These are phyloP conservation scores for Oscarella lobularis DNA, from an alignment of 37 sponge, comb jelly and placozoan genomes.

Conservation along the genomic window DNA sequence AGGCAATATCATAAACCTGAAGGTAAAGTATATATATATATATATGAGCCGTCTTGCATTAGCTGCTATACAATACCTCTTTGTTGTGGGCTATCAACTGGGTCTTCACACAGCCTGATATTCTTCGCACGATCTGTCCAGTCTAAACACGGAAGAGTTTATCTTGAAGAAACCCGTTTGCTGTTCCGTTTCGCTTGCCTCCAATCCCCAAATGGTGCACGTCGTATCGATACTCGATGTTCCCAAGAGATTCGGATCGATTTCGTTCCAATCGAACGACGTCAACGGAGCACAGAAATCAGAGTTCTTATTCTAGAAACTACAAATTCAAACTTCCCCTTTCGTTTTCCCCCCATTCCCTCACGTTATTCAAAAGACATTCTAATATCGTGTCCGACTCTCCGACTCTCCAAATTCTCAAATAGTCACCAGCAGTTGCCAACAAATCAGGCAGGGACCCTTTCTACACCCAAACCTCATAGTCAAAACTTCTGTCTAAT, in stretches of 20 bases:
- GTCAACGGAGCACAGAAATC: constrained; percentile 95
- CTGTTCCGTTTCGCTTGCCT: too few species aligned
- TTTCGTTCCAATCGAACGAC: constrained; percentile 95
- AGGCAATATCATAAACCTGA: constrained; percentile 71
- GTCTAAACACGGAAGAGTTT: constrained; percentile 19
- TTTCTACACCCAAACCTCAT: too few species aligned
- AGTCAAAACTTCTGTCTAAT: too few species aligned
- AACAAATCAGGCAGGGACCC: constrained; percentile 54
- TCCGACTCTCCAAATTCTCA: constrained; percentile 77
- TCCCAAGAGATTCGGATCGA: constrained; percentile 78
- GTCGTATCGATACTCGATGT: constrained; percentile 95
- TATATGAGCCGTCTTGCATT: too few species aligned
- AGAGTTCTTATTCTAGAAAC: constrained; percentile 71
- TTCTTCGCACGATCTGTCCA: constrained; percentile 60
- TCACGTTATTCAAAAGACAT: constrained; percentile 84
- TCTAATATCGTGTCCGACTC: constrained; percentile 64
- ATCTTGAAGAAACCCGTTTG: too few species aligned
- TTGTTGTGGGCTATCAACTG: constrained; percentile 91
- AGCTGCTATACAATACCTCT: too few species aligned
- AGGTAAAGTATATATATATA: too few species aligned
- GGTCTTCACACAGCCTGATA: constrained; percentile 72
- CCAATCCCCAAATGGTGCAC: constrained; percentile 93
- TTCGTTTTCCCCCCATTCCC: too few species aligned
- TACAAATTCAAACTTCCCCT: constrained; percentile 6
- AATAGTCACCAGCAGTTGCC: constrained; percentile 90